Base-by-base conservation (phyloP, 2,888 invertebrate species). In the Fissipunctia ypsillon region DNA sequence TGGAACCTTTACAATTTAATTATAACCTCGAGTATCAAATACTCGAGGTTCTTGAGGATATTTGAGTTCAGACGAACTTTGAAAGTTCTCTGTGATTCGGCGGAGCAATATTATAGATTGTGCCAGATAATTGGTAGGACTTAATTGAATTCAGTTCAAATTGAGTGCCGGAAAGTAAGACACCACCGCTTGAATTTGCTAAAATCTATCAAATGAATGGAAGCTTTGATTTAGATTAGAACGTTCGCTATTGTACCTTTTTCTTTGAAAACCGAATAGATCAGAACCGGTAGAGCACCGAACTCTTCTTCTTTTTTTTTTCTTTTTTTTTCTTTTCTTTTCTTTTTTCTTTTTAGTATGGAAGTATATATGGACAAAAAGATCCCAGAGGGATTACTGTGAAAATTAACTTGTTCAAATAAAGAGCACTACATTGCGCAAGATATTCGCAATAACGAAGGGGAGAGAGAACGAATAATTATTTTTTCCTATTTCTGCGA, bases 1-100 rank as follows among this genome's bases (percentile, higher is more conserved):
- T 87, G 89, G 72, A 91, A 88, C 90, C 90, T 90, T 91, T 88
- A 88, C 90, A 91, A 92, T 93, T 94, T 91, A 90, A 94, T 94
- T 92, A 93, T 87, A 89, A 84, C 84, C 85, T 81, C 76, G 84
- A 88, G 90, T 88, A 90, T 92, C n/a, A n/a, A n/a, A n/a, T n/a
- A n/a, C n/a, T n/a, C n/a, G n/a, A n/a, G n/a, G n/a, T n/a, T n/a
- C n/a, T 92, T 88, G 87, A 92, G n/a, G n/a, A 89, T 88, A 83
- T 85, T 88, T 84, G 83, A 79, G 83, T 88, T 88, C 80, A 72
- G 59, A 82, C 57, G 85, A 89, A 90, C 89, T 90, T 89, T 69
- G 65, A 85, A 89, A 89, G 87, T 89, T 89, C 84, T 83, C 78
- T 85, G 86, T 85, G 88, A 90, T 89, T 88, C 85, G 80, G 84